Conservation (phyloP, 1,140 invertebrate species). For the Lordiphosa collinella region DNA sequence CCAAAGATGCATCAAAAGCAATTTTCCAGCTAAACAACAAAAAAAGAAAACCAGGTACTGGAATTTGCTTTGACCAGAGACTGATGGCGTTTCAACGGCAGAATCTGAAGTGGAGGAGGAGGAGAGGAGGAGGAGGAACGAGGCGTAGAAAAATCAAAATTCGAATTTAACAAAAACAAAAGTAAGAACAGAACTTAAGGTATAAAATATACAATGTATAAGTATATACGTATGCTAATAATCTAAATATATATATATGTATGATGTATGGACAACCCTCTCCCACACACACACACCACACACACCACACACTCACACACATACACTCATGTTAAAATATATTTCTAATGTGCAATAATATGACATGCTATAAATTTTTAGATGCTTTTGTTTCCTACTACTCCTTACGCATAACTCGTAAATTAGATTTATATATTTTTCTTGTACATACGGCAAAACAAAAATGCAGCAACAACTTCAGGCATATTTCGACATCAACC, state of each 20-base stretch:
- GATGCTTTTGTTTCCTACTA: constrained; percentile 70
- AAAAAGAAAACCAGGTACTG: constrained; percentile 18
- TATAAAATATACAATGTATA: constrained; percentile 49
- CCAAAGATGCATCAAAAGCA: constrained; percentile 77
- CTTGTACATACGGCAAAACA: constrained; percentile 15
- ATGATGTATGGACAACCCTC: constrained; percentile 32
- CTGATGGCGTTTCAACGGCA: constrained; percentile 73
- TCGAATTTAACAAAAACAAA: constrained; percentile 71
- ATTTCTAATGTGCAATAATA: constrained; percentile 73
- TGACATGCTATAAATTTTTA: constrained; percentile 70
- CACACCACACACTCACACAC: constrained; percentile 14
- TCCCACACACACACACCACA: constrained; percentile 7
- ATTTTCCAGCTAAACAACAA: constrained; percentile 36
- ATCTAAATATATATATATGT: constrained; percentile 18
- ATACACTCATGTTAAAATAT: constrained; percentile 39
- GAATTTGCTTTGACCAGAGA: constrained; percentile 66
- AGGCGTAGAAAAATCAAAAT: constrained; percentile 77
- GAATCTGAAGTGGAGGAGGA: constrained; percentile 17
- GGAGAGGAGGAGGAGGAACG: constrained; percentile 15
- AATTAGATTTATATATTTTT: constrained; percentile 44
- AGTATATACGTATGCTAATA: constrained; percentile 18
- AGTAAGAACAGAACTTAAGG: constrained; percentile 46
- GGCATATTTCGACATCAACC: constrained; percentile 41
- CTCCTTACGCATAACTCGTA: constrained; percentile 30
- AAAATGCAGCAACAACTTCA: neutral